These are phyloP conservation scores for Gnatocerus cornutus DNA, from an alignment of 2,888 invertebrate species.

Conservation along the genomic window DNA sequence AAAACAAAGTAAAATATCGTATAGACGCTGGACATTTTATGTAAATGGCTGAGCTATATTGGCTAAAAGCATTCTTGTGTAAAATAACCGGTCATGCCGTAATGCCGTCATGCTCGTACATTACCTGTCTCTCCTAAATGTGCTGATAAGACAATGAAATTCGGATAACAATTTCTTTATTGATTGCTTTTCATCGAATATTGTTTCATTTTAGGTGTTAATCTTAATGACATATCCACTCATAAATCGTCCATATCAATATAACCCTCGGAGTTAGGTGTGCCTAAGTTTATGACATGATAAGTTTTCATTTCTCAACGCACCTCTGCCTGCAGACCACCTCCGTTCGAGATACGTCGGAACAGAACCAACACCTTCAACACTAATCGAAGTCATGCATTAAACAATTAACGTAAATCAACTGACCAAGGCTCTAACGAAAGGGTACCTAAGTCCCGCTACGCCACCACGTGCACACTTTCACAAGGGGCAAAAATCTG, in stretches of 20 bases:
- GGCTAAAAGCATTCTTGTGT: slow-evolving; percentile 65
- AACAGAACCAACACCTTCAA: slow-evolving; percentile 29
- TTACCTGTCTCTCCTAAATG: slow-evolving; percentile 61
- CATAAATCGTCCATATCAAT: slow-evolving; percentile 50
- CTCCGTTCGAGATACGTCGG: slow-evolving; percentile 27
- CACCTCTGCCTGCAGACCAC: slow-evolving; percentile 40
- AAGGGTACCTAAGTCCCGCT: slow-evolving; percentile 9
- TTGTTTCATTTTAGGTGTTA: slow-evolving; percentile 60
- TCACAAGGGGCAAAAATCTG: slow-evolving; percentile 43
- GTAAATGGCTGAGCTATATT: slow-evolving; percentile 62
- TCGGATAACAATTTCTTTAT: slow-evolving; percentile 61
- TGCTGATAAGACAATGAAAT: slow-evolving; percentile 62
- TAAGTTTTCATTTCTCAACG: slow-evolving; percentile 49
- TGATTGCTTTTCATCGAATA: slow-evolving; percentile 61
- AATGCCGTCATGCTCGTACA: slow-evolving; percentile 59
- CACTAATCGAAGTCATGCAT: slow-evolving; percentile 34
- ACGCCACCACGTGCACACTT: slow-evolving; percentile 8
- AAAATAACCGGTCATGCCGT: slow-evolving; percentile 58
- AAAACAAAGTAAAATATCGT: slow-evolving; percentile 50
- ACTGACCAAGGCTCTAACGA: slow-evolving; percentile 17
- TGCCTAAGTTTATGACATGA: slow-evolving; percentile 46
- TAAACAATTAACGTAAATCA: slow-evolving; percentile 43
- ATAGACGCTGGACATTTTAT: slow-evolving; percentile 55
- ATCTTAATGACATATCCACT: slow-evolving; percentile 52
- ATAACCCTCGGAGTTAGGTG: slow-evolving; percentile 41